These are phyloP conservation scores for Acipenser ruthenus DNA, from an alignment of 2,797 vertebrate species.

Conservation along the genomic window DNA sequence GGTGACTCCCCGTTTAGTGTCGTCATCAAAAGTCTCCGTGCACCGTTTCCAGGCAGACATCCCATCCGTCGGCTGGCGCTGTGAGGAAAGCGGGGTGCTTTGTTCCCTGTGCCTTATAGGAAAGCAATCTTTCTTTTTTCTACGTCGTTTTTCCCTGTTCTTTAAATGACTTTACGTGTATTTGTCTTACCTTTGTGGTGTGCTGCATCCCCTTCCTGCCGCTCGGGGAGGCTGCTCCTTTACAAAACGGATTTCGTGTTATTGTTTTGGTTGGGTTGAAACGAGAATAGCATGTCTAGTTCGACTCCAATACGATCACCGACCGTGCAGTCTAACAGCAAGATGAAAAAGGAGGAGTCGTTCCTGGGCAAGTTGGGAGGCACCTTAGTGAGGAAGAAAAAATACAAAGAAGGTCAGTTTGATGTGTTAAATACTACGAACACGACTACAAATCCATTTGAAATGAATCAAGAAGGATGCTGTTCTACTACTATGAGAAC, in stretches of 20 bases:
- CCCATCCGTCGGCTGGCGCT: conserved; percentile 31
- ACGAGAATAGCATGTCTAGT: not conserved
- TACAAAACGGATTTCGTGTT: too few relatives aligned
- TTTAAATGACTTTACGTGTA: conserved; percentile 1
- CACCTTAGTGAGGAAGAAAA: conserved; percentile 60
- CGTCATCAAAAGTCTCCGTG: too few relatives aligned
- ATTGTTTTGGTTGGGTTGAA: too few relatives aligned
- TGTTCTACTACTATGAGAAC: too few relatives aligned
- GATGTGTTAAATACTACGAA: too few relatives aligned
- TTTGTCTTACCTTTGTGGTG: not conserved
- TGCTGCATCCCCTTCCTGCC: conserved; percentile 8
- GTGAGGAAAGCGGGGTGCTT: conserved; percentile 20
- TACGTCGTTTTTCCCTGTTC: not conserved
- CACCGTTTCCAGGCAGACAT: conserved; percentile 2
- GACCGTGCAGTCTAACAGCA: conserved; percentile 31
- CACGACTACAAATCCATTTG: too few relatives aligned
- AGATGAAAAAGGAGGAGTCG: conserved; percentile 61
- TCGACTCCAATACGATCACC: conserved; percentile 38
- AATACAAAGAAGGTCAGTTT: conserved; percentile 54
- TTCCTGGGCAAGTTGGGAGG: conserved; percentile 64
- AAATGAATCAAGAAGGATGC: too few relatives aligned
- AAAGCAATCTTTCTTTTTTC: not conserved
- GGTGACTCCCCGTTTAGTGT: too few relatives aligned
- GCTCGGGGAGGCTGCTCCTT: not conserved
- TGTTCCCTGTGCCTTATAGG: conserved; percentile 10